Conservation (phyloP, 2,888 invertebrate genomes). For the Agrochola litura region DNA sequence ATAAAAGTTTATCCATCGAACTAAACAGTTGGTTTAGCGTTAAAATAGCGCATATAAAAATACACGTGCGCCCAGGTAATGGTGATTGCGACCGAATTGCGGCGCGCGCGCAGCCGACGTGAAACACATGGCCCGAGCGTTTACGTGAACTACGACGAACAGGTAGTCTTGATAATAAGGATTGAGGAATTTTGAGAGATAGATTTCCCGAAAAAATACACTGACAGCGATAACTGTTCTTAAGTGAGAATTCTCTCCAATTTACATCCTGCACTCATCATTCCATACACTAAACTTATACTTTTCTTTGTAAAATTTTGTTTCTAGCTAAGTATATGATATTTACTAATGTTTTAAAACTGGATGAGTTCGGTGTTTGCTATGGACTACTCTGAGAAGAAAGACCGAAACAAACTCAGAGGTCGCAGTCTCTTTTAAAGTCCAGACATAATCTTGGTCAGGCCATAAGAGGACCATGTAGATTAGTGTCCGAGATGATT, state of each 20-base stretch:
- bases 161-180: slow-evolving; percentile 68
- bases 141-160: slow-evolving; percentile 65
- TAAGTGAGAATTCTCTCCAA: not conserved
- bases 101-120: slow-evolving; percentile 81
- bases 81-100: slow-evolving; percentile 84
- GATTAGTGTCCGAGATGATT: too few species aligned
- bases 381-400: too few species aligned
- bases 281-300: not conserved
- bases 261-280: not conserved
- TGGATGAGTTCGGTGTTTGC: too few species aligned
- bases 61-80: slow-evolving; percentile 84
- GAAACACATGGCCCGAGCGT: slow-evolving; percentile 84
- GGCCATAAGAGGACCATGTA: too few species aligned
- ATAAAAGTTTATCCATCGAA: slow-evolving; percentile 75
- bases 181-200: not conserved
- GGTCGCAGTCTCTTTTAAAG: too few species aligned
- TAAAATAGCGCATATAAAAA: slow-evolving; percentile 83
- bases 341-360: too few species aligned
- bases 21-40: slow-evolving; percentile 66
- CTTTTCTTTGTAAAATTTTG: not conserved
- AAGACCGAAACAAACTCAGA: too few species aligned
- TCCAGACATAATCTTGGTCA: too few species aligned
- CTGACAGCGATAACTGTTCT: not conserved
- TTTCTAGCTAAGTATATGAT: not conserved
- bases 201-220: not conserved